phyloP scores from a whole-genome alignment of 2,888 invertebrate genomes.

The Nemapogon koenigi region DNA sequence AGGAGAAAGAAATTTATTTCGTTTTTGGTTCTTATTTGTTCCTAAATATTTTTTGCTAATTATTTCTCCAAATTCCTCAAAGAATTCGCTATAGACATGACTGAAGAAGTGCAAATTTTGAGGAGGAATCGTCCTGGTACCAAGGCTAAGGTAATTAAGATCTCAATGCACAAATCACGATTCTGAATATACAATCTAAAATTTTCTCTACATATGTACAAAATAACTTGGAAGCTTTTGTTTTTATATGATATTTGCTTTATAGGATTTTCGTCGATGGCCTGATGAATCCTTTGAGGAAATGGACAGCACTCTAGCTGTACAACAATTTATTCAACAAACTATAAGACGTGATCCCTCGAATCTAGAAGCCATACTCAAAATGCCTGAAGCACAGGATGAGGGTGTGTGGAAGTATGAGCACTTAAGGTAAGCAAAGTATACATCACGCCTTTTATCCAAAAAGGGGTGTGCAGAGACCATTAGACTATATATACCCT shows the following conservation, averaged over 20 bases:
- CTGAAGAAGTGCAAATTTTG: conserved; percentile 81
- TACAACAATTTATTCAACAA: conserved; percentile 99
- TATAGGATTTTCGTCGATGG: conserved; percentile 95
- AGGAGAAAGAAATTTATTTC: too few relatives aligned
- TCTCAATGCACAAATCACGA: too few relatives aligned
- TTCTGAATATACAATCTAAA: too few relatives aligned
- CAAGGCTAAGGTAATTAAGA: conserved; percentile 82
- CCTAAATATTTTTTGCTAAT: too few relatives aligned
- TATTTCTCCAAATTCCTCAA: too few relatives aligned
- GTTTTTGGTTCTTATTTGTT: too few relatives aligned
- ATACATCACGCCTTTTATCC: too few relatives aligned
- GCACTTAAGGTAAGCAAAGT: conserved; percentile 88
- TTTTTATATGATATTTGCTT: conserved; percentile 18
- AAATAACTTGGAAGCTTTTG: not conserved
- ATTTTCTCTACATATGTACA: not conserved
- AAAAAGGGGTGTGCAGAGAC: too few relatives aligned
- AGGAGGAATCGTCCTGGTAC: conserved; percentile 92
- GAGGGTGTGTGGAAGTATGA: conserved; percentile 99
- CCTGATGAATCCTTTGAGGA: conserved; percentile 98
- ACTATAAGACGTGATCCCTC: conserved; percentile 91
- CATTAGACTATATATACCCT: too few relatives aligned
- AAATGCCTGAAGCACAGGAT: conserved; percentile 96
- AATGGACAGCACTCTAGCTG: conserved; percentile 98
- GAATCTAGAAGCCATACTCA: conserved; percentile 92
- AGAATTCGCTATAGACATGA: conserved; percentile 64